Percentiles rank a stretch among this genome's conserved stretches.
phyloP scores from a whole-genome alignment of 2,888 invertebrate species.

The Ochlodes sylvanus region DNA sequence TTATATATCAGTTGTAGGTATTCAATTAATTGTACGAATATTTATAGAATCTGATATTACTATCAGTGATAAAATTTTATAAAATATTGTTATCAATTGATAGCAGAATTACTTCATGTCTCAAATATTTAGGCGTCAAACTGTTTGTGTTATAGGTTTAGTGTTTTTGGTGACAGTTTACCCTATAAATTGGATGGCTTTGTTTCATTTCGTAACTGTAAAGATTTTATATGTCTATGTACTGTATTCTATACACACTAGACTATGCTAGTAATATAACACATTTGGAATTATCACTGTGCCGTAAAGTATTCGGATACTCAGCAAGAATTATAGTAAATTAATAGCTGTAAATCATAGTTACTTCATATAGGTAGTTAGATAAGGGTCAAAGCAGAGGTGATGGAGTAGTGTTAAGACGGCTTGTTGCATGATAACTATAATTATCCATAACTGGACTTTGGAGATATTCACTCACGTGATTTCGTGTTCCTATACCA shows the following conservation, averaged over 20 bases:
- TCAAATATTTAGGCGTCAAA: constrained; percentile 21
- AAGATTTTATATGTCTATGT: not conserved
- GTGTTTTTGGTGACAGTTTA: not conserved
- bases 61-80: constrained; percentile 25
- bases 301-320: not conserved
- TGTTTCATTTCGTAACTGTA: constrained; percentile 7
- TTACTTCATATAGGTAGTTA: constrained; percentile 6
- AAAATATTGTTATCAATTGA: constrained; percentile 22
- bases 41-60: constrained; percentile 23
- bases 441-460: no score
- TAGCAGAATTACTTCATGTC: constrained; percentile 31
- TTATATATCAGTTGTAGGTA: not conserved
- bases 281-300: constrained; percentile 3
- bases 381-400: not conserved
- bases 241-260: not conserved
- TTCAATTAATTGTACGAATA: constrained; percentile 15
- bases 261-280: not conserved
- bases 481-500: no score
- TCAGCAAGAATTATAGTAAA: constrained; percentile 7
- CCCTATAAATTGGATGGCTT: not conserved
- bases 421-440: not conserved
- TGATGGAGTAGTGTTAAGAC: not conserved
- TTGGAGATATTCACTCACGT: no score
- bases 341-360: constrained; percentile 19
- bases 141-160: constrained; percentile 5